These are phyloP conservation scores for Dermolepida albohirtum DNA, from an alignment of 2,888 invertebrate genomes.

Conservation along the genomic window DNA sequence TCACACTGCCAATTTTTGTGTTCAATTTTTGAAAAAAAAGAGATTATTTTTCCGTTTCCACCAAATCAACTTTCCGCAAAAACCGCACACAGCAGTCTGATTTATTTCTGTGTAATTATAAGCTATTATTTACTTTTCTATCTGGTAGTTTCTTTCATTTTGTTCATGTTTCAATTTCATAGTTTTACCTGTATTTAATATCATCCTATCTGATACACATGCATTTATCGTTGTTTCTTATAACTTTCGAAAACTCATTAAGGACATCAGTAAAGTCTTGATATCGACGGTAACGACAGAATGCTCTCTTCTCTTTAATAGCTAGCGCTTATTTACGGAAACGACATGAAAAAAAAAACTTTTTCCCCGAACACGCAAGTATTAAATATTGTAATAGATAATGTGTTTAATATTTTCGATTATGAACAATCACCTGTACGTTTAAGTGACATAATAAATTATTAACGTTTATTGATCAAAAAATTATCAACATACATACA, in stretches of 20 bases:
- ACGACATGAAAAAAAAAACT: not conserved
- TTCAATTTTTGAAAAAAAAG: slow-evolving; percentile 38
- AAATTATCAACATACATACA: slow-evolving; percentile 6
- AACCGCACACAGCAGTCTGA: slow-evolving; percentile 22
- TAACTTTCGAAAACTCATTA: not conserved
- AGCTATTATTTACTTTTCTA: slow-evolving; percentile 27
- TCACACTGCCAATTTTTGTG: slow-evolving; percentile 44
- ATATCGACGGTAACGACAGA: slow-evolving; percentile 3
- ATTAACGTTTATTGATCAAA: not conserved
- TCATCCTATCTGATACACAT: slow-evolving; percentile 7
- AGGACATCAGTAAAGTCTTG: not conserved
- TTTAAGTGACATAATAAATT: slow-evolving; percentile 4
- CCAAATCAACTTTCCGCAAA: slow-evolving; percentile 15
- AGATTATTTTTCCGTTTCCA: slow-evolving; percentile 32
- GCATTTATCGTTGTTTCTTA: not conserved
- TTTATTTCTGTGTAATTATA: slow-evolving; percentile 33
- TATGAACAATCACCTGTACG: slow-evolving; percentile 1
- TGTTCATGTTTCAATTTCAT: slow-evolving; percentile 9
- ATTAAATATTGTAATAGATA: slow-evolving; percentile 17
- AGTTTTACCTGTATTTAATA: slow-evolving; percentile 4
- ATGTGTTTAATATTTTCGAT: slow-evolving; percentile 11
- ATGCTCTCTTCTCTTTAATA: slow-evolving; percentile 19
- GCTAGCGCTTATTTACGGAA: not conserved
- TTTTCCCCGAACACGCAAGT: slow-evolving; percentile 10
- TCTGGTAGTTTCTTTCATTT: not conserved